Base-by-base conservation (phyloP, 2,888 invertebrate species). In the Rotaria magnacalcarata region DNA sequence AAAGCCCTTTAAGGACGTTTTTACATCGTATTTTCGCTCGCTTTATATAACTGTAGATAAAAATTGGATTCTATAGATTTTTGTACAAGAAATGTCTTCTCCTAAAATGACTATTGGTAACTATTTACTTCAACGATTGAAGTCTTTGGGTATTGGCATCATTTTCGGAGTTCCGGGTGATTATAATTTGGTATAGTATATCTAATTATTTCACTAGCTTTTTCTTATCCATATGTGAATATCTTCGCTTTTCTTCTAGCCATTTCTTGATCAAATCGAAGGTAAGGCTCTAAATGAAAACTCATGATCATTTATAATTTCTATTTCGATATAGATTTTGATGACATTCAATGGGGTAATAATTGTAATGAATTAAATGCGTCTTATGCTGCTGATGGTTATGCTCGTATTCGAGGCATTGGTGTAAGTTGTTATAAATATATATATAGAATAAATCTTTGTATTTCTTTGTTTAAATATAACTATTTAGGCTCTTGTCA, bases 91-190 rank as follows among this genome's bases (percentile, higher is more conserved):
- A 4, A 80, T 80, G 80, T 47, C 80, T 5, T 24, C 43, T 1
- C 0, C 11, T n/a, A 80, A 47, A n/a, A 47, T 47, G 8, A 80
- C 43, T 11, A 80, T 80, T 47, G 80, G 80, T 47, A n/a, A 47
- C n/a, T 80, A 80, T 80, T 80, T 80, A 47, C 80, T 80, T 80
- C 80, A 24, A 24, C 47, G 80, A n/a, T 80, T 80, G 47, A 80
- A 80, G 47, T 24, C 24, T 3, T 47, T 80, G 14, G 80, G 43
- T 47, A n/a, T 80, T 80, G 80, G 47, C 14, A 80, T 11, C 11
- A 80, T 80, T n/a, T 80, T 80, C 41, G 80, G 80, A 21, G 10
- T 80, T 11, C 80, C 80, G 4, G 80, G 80, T 80, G 80, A 80
- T 47, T 80, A 80, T 47, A 80, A 80, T n/a, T 80, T 80, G 47